phyloP scores from a whole-genome alignment of 1,140 invertebrate genomes.

The Scaptomyza montana region DNA sequence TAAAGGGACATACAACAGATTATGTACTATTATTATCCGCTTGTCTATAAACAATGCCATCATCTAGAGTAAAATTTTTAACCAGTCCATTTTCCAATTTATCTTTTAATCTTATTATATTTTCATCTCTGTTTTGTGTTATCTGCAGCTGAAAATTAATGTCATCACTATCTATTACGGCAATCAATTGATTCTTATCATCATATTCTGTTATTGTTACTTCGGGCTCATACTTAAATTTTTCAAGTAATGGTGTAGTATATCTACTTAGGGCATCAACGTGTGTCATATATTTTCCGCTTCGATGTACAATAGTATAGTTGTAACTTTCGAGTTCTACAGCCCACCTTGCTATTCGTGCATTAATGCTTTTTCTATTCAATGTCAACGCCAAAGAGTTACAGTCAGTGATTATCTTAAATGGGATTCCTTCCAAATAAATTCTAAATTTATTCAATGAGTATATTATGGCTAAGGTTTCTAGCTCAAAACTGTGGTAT shows the following conservation, averaged over 20 bases:
- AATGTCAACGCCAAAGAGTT: neutral
- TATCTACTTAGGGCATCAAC: slow-evolving; percentile 1
- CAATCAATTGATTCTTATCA: neutral
- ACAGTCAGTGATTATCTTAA: neutral
- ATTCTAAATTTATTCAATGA: neutral
- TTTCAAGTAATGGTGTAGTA: neutral
- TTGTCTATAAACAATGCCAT: neutral
- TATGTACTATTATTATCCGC: neutral
- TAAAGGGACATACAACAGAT: neutral
- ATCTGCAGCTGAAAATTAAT: neutral
- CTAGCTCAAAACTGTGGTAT: slow-evolving; percentile 14
- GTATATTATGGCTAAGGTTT: slow-evolving; percentile 9
- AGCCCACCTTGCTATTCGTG: neutral
- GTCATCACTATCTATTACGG: neutral
- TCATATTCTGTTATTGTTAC: neutral
- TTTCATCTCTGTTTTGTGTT: neutral
- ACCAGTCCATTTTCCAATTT: neutral
- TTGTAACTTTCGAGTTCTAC: neutral
- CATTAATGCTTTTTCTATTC: neutral
- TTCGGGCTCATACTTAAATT: neutral
- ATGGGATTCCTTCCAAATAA: neutral
- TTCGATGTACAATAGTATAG: neutral
- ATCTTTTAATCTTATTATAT: neutral
- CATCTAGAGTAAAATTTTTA: neutral
- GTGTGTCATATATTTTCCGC: neutral